Evolutionary conservation across 2,797 vertebrate species (phyloP).

Genomic region (Balearica regulorum): DNA sequence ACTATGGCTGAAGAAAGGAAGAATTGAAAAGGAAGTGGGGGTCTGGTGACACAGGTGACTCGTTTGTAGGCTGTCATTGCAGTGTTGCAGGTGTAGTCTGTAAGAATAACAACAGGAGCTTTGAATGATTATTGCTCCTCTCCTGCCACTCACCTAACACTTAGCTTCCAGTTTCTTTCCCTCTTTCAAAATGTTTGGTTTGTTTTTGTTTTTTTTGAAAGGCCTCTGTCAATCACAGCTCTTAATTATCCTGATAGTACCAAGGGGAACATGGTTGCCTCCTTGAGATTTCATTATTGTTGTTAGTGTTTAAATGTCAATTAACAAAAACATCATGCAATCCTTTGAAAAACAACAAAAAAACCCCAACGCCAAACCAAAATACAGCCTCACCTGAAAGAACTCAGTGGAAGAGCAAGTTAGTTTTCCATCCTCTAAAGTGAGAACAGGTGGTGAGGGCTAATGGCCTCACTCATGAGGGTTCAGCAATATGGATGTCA

Average conservation of each 20-base stretch:
- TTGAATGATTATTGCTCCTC: neutral
- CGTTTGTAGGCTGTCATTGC: neutral
- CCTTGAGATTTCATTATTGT: neutral
- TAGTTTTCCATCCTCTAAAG: neutral
- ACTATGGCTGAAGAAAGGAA: neutral
- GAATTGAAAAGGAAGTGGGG: neutral
- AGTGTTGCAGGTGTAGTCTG: neutral
- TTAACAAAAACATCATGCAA: neutral
- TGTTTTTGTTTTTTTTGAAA: neutral
- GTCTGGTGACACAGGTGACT: accelerated
- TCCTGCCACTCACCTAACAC: neutral
- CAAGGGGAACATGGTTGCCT: neutral
- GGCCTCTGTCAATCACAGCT: neutral
- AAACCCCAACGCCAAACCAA: neutral
- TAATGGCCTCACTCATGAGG: neutral
- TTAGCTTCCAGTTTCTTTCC: neutral
- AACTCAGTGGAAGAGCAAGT: neutral
- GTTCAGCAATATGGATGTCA: neutral
- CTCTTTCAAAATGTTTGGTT: neutral
- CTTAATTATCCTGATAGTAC: neutral
- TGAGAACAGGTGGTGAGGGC: neutral
- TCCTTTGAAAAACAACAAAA: neutral
- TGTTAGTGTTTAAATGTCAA: neutral
- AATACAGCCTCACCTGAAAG: neutral
- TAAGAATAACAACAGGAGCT: neutral